Base-by-base conservation (phyloP, 2,888 invertebrate genomes). In the Ischnura elegans region DNA sequence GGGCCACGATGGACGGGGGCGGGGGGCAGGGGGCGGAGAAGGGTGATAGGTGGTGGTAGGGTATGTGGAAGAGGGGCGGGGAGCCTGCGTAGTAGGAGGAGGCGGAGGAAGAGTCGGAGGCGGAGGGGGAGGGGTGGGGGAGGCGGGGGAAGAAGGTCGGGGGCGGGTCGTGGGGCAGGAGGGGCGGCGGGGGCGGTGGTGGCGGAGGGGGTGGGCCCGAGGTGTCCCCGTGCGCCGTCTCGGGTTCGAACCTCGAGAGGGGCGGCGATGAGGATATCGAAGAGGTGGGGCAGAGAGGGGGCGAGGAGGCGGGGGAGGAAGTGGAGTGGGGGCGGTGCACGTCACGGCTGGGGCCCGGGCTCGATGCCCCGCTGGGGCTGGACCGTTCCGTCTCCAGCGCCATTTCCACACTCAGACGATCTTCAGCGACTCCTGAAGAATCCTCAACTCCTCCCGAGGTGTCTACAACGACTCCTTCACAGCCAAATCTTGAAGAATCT, bases 191-290 rank as follows among this genome's bases (percentile, higher is more conserved):
- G 13, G 90, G 90, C 10, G 90, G 90, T 0, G 87, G 90, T 16
- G 90, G 51, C 29, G 25, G 90, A 19, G 61, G 90, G 42, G 55
- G 61, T 4, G 51, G n/a, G 47, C 4, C 87, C n/a, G 43, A n/a
- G 61, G 90, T 90, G 61, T 90, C 90, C 61, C 90, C 90, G 42
- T 90, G 90, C 6, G 90, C 90, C 21, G 61, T 66, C 90, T 90
- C 90, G 6, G 90, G 90, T 66, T 90, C 90, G 90, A 90, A 90
- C 66, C 90, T 90, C n/a, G 61, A 66, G 45, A 90, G 90, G 43
- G 90, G 61, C 42, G 90, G 90, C 55, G 61, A 45, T 21, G 90
- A 42, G 19, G 87, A 51, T n/a, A n/a, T n/a, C 8, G 87, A 87
- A 6, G 87, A 55, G 55, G 87, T 42, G 2, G 90, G 42, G n/a